Conservation (phyloP, 2,888 invertebrate species). For the Eulithis prunata region DNA sequence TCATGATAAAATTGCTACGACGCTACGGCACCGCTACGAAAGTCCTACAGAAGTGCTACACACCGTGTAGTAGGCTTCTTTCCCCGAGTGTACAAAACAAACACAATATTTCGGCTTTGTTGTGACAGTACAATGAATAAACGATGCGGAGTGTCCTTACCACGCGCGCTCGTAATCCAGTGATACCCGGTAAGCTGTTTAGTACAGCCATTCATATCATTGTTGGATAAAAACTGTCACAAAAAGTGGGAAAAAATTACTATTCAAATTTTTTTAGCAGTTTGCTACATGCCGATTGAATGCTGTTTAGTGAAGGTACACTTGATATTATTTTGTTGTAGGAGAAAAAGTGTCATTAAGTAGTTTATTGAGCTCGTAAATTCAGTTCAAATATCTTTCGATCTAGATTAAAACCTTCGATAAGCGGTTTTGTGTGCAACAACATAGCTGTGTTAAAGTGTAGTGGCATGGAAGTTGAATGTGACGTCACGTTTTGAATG, state of each 20-base stretch:
- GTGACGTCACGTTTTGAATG: no score
- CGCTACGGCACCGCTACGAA: no score
- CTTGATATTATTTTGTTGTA: no score
- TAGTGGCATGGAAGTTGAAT: no score
- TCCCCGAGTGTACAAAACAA: conserved; percentile 34
- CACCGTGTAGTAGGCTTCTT: not conserved
- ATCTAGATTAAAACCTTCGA: no score
- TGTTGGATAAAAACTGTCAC: conserved; percentile 5
- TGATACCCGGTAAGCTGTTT: conserved; percentile 40
- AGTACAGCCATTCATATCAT: conserved; percentile 33
- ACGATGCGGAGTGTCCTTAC: conserved; percentile 45
- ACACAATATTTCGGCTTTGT: conserved; percentile 49
- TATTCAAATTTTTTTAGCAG: not conserved
- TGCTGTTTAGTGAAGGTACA: no score
- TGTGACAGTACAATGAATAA: conserved; percentile 59
- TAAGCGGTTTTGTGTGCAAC: no score
- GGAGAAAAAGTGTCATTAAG: no score
- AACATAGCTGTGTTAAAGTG: no score
- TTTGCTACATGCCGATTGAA: not conserved
- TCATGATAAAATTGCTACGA: no score
- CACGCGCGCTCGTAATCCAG: conserved; percentile 33
- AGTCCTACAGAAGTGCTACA: conserved; percentile 3
- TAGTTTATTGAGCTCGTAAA: no score
- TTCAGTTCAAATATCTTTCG: no score
- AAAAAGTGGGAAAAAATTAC: not conserved